phyloP scores from a whole-genome alignment of 2,113 vertebrate genomes.

The Miniopterus natalensis region DNA sequence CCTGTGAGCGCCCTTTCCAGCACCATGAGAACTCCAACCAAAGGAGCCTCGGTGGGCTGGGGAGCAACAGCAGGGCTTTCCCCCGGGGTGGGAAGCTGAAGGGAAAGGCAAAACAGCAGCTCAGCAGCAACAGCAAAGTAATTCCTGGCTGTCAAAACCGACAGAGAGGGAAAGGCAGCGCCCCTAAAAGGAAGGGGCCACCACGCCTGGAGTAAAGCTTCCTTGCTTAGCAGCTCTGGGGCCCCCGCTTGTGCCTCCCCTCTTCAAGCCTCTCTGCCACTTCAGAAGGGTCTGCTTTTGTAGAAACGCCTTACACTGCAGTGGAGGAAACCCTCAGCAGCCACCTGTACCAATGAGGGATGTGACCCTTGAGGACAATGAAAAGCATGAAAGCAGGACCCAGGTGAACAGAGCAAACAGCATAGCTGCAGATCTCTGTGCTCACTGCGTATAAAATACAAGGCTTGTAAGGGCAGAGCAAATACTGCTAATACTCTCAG shows the following conservation, averaged over 20 bases:
- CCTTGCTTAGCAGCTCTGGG: not conserved
- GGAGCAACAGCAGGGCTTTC: not conserved
- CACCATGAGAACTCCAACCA: not conserved
- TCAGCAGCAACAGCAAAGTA: not conserved
- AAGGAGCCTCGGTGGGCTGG: not conserved
- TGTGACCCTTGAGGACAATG: not conserved
- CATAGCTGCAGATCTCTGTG: not conserved
- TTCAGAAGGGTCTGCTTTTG: not conserved
- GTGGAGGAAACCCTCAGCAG: not conserved
- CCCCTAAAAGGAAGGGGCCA: not conserved
- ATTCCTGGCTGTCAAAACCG: not conserved
- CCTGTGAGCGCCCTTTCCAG: rapidly evolving
- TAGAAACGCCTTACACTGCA: not conserved
- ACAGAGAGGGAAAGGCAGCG: not conserved
- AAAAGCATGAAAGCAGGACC: not conserved
- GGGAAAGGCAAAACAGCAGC: not conserved
- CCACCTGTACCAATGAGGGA: not conserved
- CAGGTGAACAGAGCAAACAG: not conserved
- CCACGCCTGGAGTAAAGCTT: not conserved
- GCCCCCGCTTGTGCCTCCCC: not conserved
- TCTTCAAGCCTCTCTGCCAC: not conserved
- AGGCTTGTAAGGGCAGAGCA: not conserved
- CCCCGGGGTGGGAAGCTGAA: not conserved
- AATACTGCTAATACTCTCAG: not conserved
- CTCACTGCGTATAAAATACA: not conserved